Evolutionary conservation across 2,888 invertebrate species (phyloP).

Genomic region (Lasioglossum marginatum): DNA sequence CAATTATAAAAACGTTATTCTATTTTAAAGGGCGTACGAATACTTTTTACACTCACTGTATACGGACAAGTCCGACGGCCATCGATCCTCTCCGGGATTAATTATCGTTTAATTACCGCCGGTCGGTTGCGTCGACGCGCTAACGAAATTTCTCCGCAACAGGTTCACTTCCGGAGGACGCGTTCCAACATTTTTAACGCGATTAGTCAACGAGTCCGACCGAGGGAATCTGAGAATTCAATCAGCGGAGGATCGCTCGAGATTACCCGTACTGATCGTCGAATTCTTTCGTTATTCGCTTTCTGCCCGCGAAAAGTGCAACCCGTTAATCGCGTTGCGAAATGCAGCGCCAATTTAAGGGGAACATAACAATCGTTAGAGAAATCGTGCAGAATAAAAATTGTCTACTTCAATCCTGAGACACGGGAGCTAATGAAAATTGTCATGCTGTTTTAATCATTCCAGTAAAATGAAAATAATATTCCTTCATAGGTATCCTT

Average conservation of each 20-base stretch:
- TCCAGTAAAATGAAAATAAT: neutral
- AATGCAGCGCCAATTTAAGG: neutral
- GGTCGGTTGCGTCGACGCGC: constrained; percentile 10
- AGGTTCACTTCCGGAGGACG: constrained; percentile 22
- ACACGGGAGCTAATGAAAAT: neutral
- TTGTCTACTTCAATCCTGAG: neutral
- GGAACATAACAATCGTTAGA: neutral
- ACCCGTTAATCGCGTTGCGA: neutral
- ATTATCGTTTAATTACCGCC: constrained; percentile 41
- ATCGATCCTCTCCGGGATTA: constrained; percentile 15
- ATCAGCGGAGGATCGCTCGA: neutral
- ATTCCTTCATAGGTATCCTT: neutral
- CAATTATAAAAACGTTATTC: no score
- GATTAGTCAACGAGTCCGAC: constrained; percentile 21
- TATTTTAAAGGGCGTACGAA: no score
- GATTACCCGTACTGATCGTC: neutral
- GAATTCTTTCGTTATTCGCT: neutral
- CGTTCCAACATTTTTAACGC: constrained; percentile 11
- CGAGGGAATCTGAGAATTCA: neutral
- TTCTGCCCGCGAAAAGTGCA: neutral
- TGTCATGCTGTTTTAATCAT: neutral
- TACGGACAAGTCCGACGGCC: neutral
- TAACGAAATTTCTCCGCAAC: constrained; percentile 52
- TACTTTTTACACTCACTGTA: no score
- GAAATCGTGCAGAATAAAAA: neutral